A percentile compares a stretch with the other conserved stretches of the same genome.
Conservation (phyloP, 2,888 invertebrate genomes). For the Ormyrus thymus region DNA sequence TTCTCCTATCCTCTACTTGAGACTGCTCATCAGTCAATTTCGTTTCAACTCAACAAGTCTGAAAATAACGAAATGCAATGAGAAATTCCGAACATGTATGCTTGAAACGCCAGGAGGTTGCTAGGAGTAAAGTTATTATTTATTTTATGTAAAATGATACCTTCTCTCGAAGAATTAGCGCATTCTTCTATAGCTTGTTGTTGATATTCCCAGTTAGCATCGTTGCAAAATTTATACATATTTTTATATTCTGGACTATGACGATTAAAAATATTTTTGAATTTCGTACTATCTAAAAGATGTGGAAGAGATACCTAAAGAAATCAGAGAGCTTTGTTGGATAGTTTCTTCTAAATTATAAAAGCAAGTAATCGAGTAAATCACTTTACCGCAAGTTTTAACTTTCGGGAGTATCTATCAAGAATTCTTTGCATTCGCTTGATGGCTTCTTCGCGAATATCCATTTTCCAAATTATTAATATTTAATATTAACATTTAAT, state of each 20-base stretch:
- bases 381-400: conserved; percentile 53
- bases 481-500: neutral
- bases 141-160: too few species aligned
- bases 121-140: too few species aligned
- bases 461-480: conserved; percentile 29
- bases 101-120: too few species aligned
- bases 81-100: too few species aligned
- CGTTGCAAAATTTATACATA: conserved; percentile 14
- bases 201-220: neutral
- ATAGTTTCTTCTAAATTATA: neutral
- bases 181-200: neutral
- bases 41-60: too few species aligned
- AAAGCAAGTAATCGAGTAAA: too few species aligned
- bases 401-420: conserved; percentile 38
- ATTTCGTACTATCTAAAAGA: conserved; percentile 13
- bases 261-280: conserved; percentile 3
- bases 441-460: conserved; percentile 48
- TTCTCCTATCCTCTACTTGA: too few species aligned
- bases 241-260: conserved; percentile 13
- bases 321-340: neutral
- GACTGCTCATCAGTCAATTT: too few species aligned
- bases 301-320: conserved; percentile 46
- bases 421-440: conserved; percentile 51
- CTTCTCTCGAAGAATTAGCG: too few species aligned
- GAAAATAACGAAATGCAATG: too few species aligned